Evolutionary conservation across 2,888 invertebrate genomes (phyloP).

Genomic region (Tachina fera): DNA sequence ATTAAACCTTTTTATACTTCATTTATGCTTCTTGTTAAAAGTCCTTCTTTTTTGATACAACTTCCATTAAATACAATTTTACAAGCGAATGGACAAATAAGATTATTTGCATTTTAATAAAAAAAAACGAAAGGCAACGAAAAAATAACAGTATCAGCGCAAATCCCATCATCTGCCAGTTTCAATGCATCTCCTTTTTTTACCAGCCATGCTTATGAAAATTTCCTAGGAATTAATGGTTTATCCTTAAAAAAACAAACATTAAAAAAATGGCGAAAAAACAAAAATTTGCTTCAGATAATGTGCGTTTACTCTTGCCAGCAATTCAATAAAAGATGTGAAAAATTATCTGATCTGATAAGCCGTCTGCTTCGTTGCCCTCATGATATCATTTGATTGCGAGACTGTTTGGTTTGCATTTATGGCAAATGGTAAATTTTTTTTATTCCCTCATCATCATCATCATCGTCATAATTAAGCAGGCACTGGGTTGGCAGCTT

Average conservation of each 20-base stretch:
- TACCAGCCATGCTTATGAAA: slow-evolving; percentile 19
- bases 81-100: slow-evolving; percentile 60
- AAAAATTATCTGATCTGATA: slow-evolving; percentile 52
- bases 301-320: slow-evolving; percentile 10
- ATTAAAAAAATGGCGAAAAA: neutral
- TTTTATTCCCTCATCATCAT: neutral
- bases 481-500: slow-evolving; percentile 36
- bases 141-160: slow-evolving; percentile 10
- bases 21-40: slow-evolving; percentile 1
- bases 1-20: slow-evolving; percentile 7
- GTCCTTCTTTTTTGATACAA: slow-evolving; percentile 28
- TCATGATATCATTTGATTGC: slow-evolving; percentile 38
- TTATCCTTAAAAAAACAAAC: slow-evolving; percentile 38
- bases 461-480: slow-evolving; percentile 25
- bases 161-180: slow-evolving; percentile 18
- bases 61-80: slow-evolving; percentile 58
- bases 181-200: slow-evolving; percentile 5
- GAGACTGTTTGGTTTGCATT: slow-evolving; percentile 38
- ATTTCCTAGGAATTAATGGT: slow-evolving; percentile 42
- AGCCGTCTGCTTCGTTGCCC: slow-evolving; percentile 34
- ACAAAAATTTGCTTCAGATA: slow-evolving; percentile 8
- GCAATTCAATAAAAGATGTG: slow-evolving; percentile 47
- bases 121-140: neutral
- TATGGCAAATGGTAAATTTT: slow-evolving; percentile 40
- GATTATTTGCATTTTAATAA: slow-evolving; percentile 65